phyloP scores from a whole-genome alignment of 2,888 invertebrate genomes.

The Orthonychiurus folsomi region DNA sequence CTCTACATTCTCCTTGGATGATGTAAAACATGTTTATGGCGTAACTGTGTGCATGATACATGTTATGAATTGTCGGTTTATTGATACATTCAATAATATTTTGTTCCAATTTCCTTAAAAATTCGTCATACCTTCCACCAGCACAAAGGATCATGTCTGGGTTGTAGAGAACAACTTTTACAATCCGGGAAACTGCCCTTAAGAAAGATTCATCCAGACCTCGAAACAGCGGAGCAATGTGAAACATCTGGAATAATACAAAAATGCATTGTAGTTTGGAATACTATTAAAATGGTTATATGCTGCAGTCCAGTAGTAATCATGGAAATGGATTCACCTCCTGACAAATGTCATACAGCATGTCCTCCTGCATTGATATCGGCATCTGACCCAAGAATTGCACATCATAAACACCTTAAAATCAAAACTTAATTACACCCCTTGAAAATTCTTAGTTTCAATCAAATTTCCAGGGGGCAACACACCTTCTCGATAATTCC shows the following conservation, averaged over 20 bases:
- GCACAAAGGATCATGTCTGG: conserved; percentile 34
- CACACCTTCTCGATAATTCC: conserved; percentile 37
- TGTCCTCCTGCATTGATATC: conserved; percentile 29
- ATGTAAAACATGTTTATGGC: conserved; percentile 32
- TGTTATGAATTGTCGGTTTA: too few relatives aligned
- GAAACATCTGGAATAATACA: conserved; percentile 27
- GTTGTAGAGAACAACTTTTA: conserved; percentile 31
- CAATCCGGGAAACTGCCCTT: conserved; percentile 27
- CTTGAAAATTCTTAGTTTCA: too few relatives aligned
- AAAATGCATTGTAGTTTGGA: too few relatives aligned
- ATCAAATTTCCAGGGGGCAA: too few relatives aligned
- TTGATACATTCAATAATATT: background rate
- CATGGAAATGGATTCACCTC: too few relatives aligned
- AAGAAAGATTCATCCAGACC: conserved; percentile 31
- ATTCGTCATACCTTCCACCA: conserved; percentile 25
- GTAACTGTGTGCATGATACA: background rate
- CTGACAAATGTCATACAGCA: too few relatives aligned
- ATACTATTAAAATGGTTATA: background rate
- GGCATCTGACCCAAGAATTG: conserved; percentile 21
- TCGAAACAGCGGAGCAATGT: conserved; percentile 32
- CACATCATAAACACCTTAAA: conserved; percentile 27
- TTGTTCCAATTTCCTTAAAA: background rate
- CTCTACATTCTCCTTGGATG: conserved; percentile 34
- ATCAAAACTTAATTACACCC: too few relatives aligned
- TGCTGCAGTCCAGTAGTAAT: too few relatives aligned